phyloP scores from a whole-genome alignment of 2,113 vertebrate species.

The Melanocharis versteri region DNA sequence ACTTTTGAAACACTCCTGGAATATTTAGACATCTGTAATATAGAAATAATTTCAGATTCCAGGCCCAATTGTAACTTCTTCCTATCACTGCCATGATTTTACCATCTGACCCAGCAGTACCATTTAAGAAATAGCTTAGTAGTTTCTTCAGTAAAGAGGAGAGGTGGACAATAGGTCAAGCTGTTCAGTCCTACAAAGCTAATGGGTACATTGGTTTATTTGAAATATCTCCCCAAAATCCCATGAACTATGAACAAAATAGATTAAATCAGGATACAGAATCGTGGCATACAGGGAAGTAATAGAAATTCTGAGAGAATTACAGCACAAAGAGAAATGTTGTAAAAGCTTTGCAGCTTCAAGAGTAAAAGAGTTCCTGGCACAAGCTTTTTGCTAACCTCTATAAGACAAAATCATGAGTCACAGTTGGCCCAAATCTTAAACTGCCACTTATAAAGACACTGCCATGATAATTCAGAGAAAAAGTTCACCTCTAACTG shows the following conservation, averaged over 20 bases:
- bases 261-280: not conserved
- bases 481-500: not conserved
- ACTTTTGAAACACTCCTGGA: not conserved
- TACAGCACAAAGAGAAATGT: not conserved
- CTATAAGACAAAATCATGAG: not conserved
- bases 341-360: not conserved
- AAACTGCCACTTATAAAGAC: not conserved
- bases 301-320: not conserved
- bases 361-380: not conserved
- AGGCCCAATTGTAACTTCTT: not conserved
- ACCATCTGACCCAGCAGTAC: not conserved
- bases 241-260: not conserved
- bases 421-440: not conserved
- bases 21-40: not conserved
- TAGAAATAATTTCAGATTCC: not conserved
- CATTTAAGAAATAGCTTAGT: not conserved
- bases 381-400: not conserved
- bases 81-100: not conserved
- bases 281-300: not conserved
- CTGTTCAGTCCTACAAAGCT: not conserved
- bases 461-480: not conserved
- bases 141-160: not conserved
- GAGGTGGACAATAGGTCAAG: not conserved
- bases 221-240: not conserved
- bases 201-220: not conserved